Evolutionary conservation across 1,140 invertebrate genomes (phyloP), one percentile per base, ranked within the genome.

Genomic region (Gerris buenoi): DNA sequence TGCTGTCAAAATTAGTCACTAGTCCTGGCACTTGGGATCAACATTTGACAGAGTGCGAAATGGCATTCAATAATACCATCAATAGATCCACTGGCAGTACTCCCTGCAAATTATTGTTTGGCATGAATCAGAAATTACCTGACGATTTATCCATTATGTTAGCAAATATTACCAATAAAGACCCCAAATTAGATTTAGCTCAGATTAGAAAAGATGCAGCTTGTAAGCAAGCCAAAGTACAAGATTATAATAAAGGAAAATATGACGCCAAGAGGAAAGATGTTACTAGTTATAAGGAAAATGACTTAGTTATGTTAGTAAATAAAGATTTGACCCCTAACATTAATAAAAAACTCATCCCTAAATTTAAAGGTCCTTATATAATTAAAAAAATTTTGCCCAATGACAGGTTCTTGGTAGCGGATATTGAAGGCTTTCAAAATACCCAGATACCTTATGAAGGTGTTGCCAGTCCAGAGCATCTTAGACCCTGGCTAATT

Each of bases 91-190:
- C 70, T 0, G 57, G 64, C 5, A 27, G 65, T n/a, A 70, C 68
- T 1, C 69, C 68, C 0, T 69, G 67, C 33, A 29, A 58, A 28
- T 64, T 73, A 22, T 67, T 71, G 25, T 69, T 72, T 64, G 67
- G 70, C 0, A 61, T 68, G 1, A 14, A 64, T 60, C 63, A 64
- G 61, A 15, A 28, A 18, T 18, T 60, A 46, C 33, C 33, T 0
- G 64, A 65, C 15, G n/a, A 14, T n/a, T 64, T 68, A 15, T 25
- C 23, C 2, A 15, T 27, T 46, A 46, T 46, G 25, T 25, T 63
- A 18, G 2, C 15, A 3, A 25, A 1, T 14, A 25, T 26, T 63
- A 25, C n/a, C 23, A 25, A 15, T 46, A 27, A 22, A 56, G 64
- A 65, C 15, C 64, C 59, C 46, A 25, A 65, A 15, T 15, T 13